phyloP scores from a whole-genome alignment of 2,888 invertebrate genomes.

The Anoplius nigerrimus region DNA sequence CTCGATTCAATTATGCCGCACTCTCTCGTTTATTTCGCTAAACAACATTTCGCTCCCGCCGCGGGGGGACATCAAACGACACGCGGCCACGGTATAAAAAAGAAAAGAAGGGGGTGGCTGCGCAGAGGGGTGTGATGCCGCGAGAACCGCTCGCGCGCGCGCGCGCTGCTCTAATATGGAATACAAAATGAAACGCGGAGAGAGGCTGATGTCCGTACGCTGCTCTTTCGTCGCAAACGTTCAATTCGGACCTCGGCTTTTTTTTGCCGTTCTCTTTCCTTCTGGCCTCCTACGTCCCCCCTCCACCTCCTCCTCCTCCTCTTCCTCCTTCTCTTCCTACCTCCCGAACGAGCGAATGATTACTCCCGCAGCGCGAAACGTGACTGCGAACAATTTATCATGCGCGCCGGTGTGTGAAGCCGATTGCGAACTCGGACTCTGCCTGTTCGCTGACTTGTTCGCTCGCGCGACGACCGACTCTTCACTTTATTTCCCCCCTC shows the following conservation, averaged over 20 bases:
- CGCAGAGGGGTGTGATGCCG: too few species aligned
- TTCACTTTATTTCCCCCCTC: slow-evolving; percentile 41
- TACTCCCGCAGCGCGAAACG: slow-evolving; percentile 1
- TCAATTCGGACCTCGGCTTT: slow-evolving; percentile 5
- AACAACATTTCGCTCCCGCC: too few species aligned
- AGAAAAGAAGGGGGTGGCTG: too few species aligned
- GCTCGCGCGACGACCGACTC: too few species aligned
- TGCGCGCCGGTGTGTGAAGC: slow-evolving; percentile 31
- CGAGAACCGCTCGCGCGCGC: too few species aligned
- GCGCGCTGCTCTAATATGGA: too few species aligned
- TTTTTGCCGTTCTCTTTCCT: not conserved
- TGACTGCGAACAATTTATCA: slow-evolving; percentile 37
- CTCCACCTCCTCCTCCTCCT: slow-evolving; percentile 1
- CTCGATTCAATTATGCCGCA: too few species aligned
- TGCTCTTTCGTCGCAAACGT: slow-evolving; percentile 19
- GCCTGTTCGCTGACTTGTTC: too few species aligned
- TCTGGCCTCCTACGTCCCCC: slow-evolving; percentile 13
- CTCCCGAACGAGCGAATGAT: slow-evolving; percentile 2
- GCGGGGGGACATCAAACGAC: too few species aligned
- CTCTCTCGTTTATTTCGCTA: too few species aligned
- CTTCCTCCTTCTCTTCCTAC: not conserved
- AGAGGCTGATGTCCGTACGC: not conserved
- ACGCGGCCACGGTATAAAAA: too few species aligned
- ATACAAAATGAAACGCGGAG: too few species aligned
- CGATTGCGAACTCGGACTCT: not conserved